Evolutionary conservation across 53 echinoderm and acorn worm species (phyloP).

Genomic region (Henricia sp.): DNA sequence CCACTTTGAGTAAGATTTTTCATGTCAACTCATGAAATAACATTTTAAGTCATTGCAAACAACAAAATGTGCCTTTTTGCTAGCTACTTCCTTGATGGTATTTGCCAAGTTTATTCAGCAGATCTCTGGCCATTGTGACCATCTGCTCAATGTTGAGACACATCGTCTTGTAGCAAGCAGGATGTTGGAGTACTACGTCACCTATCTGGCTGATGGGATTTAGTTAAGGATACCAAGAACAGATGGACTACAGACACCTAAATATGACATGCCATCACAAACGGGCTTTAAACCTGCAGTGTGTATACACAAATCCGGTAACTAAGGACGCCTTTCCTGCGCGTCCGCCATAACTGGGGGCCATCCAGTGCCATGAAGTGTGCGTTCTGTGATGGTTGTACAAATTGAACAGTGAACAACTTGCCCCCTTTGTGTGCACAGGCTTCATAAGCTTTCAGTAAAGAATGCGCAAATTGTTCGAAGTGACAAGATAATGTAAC

Average conservation of each 20-base stretch:
- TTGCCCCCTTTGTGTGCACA: too few species aligned
- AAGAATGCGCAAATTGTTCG: too few species aligned
- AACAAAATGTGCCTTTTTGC: too few species aligned
- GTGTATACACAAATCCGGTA: too few species aligned
- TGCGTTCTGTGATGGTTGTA: neutral
- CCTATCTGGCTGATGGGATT: neutral
- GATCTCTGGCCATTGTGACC: neutral
- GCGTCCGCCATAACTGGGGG: too few species aligned
- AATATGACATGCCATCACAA: neutral
- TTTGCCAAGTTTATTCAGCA: constrained; percentile 2
- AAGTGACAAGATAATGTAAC: too few species aligned
- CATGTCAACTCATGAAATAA: too few species aligned
- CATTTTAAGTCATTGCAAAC: too few species aligned
- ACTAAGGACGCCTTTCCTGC: too few species aligned
- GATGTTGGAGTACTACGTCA: constrained; percentile 4
- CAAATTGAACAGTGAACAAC: neutral
- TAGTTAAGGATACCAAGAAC: neutral
- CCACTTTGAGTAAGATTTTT: too few species aligned
- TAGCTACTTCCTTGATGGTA: neutral
- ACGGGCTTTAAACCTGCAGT: neutral
- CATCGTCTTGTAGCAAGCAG: neutral
- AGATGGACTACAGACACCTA: neutral
- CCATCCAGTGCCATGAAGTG: too few species aligned
- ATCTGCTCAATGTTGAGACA: neutral
- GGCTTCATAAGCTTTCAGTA: too few species aligned